phyloP scores from a whole-genome alignment of 2,888 invertebrate genomes.

The Torymus aiolomorphi region DNA sequence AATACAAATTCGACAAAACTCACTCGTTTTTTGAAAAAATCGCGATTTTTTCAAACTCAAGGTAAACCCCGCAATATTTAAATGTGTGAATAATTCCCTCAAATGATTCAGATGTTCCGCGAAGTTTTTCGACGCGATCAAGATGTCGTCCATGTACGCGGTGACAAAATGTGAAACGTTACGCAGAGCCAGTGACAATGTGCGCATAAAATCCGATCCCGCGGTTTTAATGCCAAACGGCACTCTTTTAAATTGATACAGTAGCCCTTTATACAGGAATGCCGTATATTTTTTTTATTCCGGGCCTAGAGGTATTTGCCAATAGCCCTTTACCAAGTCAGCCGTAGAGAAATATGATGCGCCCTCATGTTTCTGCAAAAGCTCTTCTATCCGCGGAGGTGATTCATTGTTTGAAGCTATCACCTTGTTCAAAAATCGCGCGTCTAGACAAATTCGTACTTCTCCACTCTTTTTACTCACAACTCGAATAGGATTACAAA shows the following conservation, averaged over 20 bases:
- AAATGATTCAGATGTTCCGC: constrained; percentile 59
- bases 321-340: neutral
- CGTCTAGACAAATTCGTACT: too few relatives aligned
- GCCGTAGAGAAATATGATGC: neutral
- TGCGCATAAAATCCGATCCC: constrained; percentile 36
- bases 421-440: too few relatives aligned
- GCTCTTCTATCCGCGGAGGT: constrained; percentile 9
- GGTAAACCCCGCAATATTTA: constrained; percentile 60
- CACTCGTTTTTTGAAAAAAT: constrained; percentile 53
- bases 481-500: constrained; percentile 25
- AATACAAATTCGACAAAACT: constrained; percentile 37
- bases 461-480: constrained; percentile 12
- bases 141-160: too few relatives aligned
- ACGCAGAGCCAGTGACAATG: too few relatives aligned
- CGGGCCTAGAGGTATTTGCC: neutral
- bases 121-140: constrained; percentile 57
- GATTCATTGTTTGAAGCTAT: too few relatives aligned
- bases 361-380: constrained; percentile 5
- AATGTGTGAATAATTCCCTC: constrained; percentile 53
- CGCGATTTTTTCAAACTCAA: constrained; percentile 61
- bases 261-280: neutral
- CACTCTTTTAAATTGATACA: constrained; percentile 14
- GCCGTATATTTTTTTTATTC: constrained; percentile 43
- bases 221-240: constrained; percentile 37
- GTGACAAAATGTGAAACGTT: too few relatives aligned